Percentiles rank a stretch among this genome's conserved stretches.
phyloP scores from a whole-genome alignment of 2,113 vertebrate genomes.

The Uria lomvia region DNA sequence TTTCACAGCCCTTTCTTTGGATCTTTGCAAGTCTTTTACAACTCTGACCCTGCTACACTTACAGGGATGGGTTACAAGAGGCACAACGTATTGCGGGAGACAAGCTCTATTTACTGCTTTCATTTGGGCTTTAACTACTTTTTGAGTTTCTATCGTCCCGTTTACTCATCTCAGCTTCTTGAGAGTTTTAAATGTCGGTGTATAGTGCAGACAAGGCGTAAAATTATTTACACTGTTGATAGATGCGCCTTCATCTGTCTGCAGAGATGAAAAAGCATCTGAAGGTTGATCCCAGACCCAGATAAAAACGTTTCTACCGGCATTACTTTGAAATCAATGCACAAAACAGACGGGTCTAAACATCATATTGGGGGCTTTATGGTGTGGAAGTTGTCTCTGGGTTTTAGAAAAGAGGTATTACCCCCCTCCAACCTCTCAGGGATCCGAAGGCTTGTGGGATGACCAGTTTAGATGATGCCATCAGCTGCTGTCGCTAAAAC shows the following conservation, averaged over 20 bases:
- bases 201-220: neutral
- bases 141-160: neutral
- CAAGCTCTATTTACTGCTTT: neutral
- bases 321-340: neutral
- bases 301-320: neutral
- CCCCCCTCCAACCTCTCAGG: neutral
- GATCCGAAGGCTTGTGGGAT: neutral
- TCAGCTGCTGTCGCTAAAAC: neutral
- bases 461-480: neutral
- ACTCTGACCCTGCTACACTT: neutral
- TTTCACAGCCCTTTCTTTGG: neutral
- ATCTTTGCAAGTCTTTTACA: neutral
- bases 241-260: neutral
- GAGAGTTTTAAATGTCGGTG: neutral
- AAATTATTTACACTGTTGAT: neutral
- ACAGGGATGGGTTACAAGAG: neutral
- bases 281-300: neutral
- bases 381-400: neutral
- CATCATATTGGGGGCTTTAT: neutral
- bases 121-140: neutral
- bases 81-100: neutral
- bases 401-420: neutral
- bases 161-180: neutral
- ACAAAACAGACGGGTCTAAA: fast-evolving
- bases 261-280: neutral